Evolutionary conservation across 1,140 invertebrate species (phyloP), one percentile per base, ranked within the genome.

Genomic region (Lasaia peninsularis): DNA sequence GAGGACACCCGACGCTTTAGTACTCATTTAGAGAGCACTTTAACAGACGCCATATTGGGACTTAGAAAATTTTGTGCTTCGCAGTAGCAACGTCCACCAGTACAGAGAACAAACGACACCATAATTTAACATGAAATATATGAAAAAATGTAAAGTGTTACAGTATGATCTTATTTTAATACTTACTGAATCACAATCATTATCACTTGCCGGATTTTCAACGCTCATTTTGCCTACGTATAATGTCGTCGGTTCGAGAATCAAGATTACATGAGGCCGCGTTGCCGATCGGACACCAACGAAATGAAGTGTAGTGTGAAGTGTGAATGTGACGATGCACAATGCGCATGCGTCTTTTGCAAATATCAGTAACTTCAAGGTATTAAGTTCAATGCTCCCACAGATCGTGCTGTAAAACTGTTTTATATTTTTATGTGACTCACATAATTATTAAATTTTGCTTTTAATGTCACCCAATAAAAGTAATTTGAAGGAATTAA

Each of bases 11-110:
- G 69, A 82, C 75, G 82, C 82, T 76, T 77, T 69, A 68, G 60
- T 78, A 83, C 73, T 68, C 63, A 63, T 65, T 58, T 68, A 65
- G 75, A 73, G 69, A 86, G 92, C 91, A 93, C 91, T 93, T 91
- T 91, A 91, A 90, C 91, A 92, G 94, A 93, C 94, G 94, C 93
- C 94, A 94, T 94, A 93, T 94, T 94, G 92, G 93, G 93, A 94
- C 93, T 94, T 95, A 94, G 93, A 94, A 94, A 94, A 94, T 91
- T 93, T 28, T 94, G 93, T 87, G 90, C 86, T 75, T 80, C 73
- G 81, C 75, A 75, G 66, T 61, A 63, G 65, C 66, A 65, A 49
- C 63, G 69, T 77, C 66, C 79, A 85, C 65, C 64, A 83, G 80
- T 84, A 78, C 73, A 80, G 64, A 78, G 66, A 48, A 52, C 57